Conservation (phyloP, 2,888 invertebrate species). For the Pyrochroa serraticornis region DNA sequence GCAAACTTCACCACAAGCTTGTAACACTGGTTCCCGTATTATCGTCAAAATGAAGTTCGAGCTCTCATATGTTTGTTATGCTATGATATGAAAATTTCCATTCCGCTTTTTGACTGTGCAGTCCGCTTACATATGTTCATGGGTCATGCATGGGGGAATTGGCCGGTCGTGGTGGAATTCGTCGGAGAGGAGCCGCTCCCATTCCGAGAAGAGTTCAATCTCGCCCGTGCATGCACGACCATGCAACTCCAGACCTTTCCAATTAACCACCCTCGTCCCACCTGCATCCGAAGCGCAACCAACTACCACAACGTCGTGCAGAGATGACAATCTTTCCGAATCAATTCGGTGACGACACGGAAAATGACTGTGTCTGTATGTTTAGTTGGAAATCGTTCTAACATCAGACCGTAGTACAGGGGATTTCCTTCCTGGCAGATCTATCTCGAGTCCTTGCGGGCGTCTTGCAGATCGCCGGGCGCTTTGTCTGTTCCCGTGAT, state of each 20-base stretch:
- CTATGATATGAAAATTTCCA: too few species aligned
- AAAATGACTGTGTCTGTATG: background rate
- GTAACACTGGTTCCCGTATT: too few species aligned
- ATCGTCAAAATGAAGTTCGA: too few species aligned
- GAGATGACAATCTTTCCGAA: background rate
- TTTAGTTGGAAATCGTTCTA: background rate
- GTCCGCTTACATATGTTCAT: background rate
- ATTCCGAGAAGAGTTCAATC: slow-evolving; percentile 26
- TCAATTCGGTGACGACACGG: background rate
- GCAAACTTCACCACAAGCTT: too few species aligned
- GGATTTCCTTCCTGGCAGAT: slow-evolving; percentile 6
- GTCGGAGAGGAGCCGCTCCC: slow-evolving; percentile 18
- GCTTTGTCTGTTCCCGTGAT: slow-evolving; percentile 56
- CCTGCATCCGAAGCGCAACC: background rate
- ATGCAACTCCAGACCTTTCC: slow-evolving; percentile 8
- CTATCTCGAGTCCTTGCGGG: slow-evolving; percentile 13
- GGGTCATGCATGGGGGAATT: too few species aligned
- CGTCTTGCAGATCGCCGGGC: slow-evolving; percentile 38
- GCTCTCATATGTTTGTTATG: too few species aligned
- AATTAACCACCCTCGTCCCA: slow-evolving; percentile 20
- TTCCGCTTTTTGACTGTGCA: background rate
- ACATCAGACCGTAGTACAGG: background rate
- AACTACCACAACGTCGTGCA: background rate
- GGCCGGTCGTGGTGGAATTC: background rate
- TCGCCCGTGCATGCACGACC: slow-evolving; percentile 16